phyloP scores from a whole-genome alignment of 2,797 vertebrate species.

The Dermochelys coriacea region DNA sequence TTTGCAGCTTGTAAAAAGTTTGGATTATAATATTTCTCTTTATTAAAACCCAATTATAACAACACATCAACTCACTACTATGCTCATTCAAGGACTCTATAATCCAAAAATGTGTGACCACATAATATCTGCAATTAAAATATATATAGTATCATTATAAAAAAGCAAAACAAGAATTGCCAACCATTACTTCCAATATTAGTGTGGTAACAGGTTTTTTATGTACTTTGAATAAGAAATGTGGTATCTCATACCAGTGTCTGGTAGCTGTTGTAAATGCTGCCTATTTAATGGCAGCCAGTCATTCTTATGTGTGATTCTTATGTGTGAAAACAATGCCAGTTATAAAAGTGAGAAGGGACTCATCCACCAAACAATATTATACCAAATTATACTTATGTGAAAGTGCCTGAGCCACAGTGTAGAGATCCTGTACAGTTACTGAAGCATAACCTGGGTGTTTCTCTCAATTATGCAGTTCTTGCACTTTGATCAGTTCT shows the following conservation, averaged over 20 bases:
- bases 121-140: not conserved
- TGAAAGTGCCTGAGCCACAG: not conserved
- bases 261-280: not conserved
- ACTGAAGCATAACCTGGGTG: not conserved
- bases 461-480: not conserved
- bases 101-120: not conserved
- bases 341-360: not conserved
- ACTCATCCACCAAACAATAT: not conserved
- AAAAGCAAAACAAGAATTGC: not conserved
- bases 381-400: not conserved
- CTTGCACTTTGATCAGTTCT: accelerated
- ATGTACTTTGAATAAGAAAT: not conserved
- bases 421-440: not conserved
- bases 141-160: not conserved
- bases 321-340: not conserved
- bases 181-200: not conserved
- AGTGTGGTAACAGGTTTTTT: not conserved
- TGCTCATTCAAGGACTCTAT: not conserved
- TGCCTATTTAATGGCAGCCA: not conserved
- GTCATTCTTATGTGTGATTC: not conserved
- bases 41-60: not conserved
- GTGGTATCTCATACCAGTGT: not conserved
- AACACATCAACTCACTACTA: not conserved
- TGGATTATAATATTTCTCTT: not conserved
- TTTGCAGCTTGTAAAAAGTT: conserved; percentile 19